Conservation (phyloP, 2,113 vertebrate genomes). For the Sterrhoptilus dennistouni region DNA sequence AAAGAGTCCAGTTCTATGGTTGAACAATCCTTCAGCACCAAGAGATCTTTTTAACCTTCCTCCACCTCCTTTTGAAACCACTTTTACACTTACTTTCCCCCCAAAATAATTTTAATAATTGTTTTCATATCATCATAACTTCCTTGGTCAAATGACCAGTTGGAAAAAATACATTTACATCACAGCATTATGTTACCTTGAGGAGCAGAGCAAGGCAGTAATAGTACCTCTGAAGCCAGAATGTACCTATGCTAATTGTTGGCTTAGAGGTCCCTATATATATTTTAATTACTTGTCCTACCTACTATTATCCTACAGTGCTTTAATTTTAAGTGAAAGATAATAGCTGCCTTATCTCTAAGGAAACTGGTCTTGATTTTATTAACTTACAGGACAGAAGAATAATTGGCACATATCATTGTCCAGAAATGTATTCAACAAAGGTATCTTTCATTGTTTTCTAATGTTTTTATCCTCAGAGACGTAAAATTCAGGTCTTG, state of each 20-base stretch:
- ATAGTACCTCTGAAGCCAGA: slow-evolving; percentile 49
- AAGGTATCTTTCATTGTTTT: slow-evolving; percentile 76
- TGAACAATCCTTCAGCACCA: slow-evolving; percentile 45
- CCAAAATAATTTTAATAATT: slow-evolving; percentile 50
- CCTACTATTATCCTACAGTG: slow-evolving; percentile 63
- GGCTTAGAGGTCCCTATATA: background rate
- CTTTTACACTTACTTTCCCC: slow-evolving; percentile 50
- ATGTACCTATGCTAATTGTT: background rate
- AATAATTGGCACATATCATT: slow-evolving; percentile 79
- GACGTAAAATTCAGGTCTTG: slow-evolving; percentile 47
- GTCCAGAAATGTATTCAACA: slow-evolving; percentile 78
- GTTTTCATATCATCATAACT: slow-evolving; percentile 66
- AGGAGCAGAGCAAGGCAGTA: slow-evolving; percentile 67
- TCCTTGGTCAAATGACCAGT: slow-evolving; percentile 61
- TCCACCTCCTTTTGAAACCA: slow-evolving; percentile 54
- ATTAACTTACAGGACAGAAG: slow-evolving; percentile 78
- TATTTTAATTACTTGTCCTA: slow-evolving; percentile 55
- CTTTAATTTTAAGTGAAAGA: slow-evolving; percentile 70
- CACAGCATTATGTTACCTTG: slow-evolving; percentile 53
- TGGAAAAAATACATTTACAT: slow-evolving; percentile 61
- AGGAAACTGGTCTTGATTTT: slow-evolving; percentile 76
- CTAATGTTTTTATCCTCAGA: slow-evolving; percentile 69
- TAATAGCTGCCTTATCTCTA: slow-evolving; percentile 73
- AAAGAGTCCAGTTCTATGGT: slow-evolving; percentile 49
- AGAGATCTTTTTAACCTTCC: slow-evolving; percentile 48